Conservation (phyloP, 1,140 invertebrate species). For the Drosophila pseudoobscura region DNA sequence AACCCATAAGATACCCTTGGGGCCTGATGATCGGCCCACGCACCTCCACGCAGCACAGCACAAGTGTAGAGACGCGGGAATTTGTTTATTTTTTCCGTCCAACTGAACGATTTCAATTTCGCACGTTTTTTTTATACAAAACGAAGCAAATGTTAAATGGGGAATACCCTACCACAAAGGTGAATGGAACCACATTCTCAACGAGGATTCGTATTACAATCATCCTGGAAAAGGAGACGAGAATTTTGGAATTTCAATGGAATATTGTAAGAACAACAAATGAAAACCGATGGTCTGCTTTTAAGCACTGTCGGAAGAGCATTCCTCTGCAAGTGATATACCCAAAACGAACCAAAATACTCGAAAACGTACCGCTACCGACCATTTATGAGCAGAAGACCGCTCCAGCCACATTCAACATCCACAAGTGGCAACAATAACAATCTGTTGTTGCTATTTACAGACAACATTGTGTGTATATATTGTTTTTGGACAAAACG, state of each 20-base stretch:
- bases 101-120: constrained; percentile 62
- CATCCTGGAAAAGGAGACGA: no score
- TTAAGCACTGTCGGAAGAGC: no score
- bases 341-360: constrained; percentile 14
- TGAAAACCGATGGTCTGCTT: no score
- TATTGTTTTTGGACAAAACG: constrained; percentile 48
- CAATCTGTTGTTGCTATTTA: constrained; percentile 47
- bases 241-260: no score
- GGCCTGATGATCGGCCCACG: constrained; percentile 43
- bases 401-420: constrained; percentile 14
- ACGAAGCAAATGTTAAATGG: constrained; percentile 7
- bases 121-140: constrained; percentile 55
- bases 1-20: constrained; percentile 47
- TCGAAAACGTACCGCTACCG: constrained; percentile 36
- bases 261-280: no score
- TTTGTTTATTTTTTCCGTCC: constrained; percentile 38
- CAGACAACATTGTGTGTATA: constrained; percentile 12
- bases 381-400: constrained; percentile 63
- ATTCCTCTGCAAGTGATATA: not conserved
- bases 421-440: constrained; percentile 37
- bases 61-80: constrained; percentile 35
- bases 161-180: constrained; percentile 17
- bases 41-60: constrained; percentile 39
- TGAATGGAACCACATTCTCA: no score
- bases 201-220: no score